Evolutionary conservation across 2,888 invertebrate genomes (phyloP), one percentile per base, ranked within the genome.

Genomic region (Lampropteryx suffumata): DNA sequence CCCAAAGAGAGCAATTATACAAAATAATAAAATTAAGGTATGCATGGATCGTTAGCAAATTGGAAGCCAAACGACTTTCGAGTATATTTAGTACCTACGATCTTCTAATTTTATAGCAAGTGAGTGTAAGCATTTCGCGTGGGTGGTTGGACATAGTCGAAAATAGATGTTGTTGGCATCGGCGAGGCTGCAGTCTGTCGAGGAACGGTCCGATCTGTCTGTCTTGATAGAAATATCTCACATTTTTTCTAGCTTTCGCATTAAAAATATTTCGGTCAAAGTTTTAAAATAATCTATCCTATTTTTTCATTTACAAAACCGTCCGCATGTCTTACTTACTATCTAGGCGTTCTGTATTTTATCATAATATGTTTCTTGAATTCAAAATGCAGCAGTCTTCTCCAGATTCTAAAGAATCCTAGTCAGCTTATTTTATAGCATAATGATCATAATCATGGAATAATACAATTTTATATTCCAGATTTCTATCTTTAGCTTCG

Each of bases 111-210:
- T 82, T 88, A 90, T 73, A 77, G 71, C 80, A 83, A 81, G 84
- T 84, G 84, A 82, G 87, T 89, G 82, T 84, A 86, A 87, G 86
- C 84, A 83, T 79, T 85, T 87, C 66, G 83, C 86, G 89, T 90
- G 74, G 90, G 90, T 64, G 82, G 67, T 67, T 68, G 74, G 76
- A 75, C 76, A 64, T 59, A 59, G 67, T 63, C 79, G 54, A 73
- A 87, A 89, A 89, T 89, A 89, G 76, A 77, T 50, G 57, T 60
- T 68, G 84, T 86, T 89, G 89, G 89, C 89, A 85, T 71, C 84
- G 67, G 62, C 68, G 62, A 59, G 69, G 69, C 69, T 71, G 73
- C 73, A 71, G 66, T 71, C 59, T 66, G 66, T 68, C 61, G 56
- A 62, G 50, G 53, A 55, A 61, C 55, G 55, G 59, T 58, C 64